These are phyloP conservation scores for Epistrophella euchroma DNA, from an alignment of 2,888 invertebrate genomes.

Conservation along the genomic window DNA sequence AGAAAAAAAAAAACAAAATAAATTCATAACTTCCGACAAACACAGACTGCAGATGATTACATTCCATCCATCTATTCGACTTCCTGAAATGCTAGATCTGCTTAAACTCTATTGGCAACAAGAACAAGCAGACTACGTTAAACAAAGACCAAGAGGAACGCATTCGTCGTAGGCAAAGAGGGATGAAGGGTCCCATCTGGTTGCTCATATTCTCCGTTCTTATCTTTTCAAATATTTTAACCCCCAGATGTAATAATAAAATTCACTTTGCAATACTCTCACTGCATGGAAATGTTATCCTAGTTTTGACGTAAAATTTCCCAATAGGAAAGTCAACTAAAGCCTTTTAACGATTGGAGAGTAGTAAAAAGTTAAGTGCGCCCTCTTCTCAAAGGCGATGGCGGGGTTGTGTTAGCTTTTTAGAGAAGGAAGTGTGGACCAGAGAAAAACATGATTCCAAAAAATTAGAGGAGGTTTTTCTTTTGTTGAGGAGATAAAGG, in stretches of 20 bases:
- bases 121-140: conserved; percentile 28
- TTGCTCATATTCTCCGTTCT: conserved; percentile 27
- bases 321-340: conserved; percentile 60
- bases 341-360: conserved; percentile 55
- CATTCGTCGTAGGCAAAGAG: conserved; percentile 18
- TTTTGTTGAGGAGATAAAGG: background rate
- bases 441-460: conserved; percentile 5
- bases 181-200: conserved; percentile 30
- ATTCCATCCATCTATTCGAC: conserved; percentile 68
- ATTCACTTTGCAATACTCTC: conserved; percentile 71
- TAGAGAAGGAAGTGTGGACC: no score
- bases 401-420: conserved; percentile 27
- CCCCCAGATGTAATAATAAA: conserved; percentile 65
- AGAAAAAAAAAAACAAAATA: conserved; percentile 22
- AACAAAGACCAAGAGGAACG: conserved; percentile 32
- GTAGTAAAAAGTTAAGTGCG: conserved; percentile 62
- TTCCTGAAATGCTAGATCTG: conserved; percentile 40
- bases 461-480: background rate
- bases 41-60: conserved; percentile 67
- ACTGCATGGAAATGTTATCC: conserved; percentile 67
- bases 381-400: conserved; percentile 32
- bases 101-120: conserved; percentile 40
- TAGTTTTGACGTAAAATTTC: conserved; percentile 50
- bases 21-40: conserved; percentile 70
- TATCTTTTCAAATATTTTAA: conserved; percentile 52